Evolutionary conservation across 2,888 invertebrate genomes (phyloP), one percentile per base, ranked within the genome.

Genomic region (Neria commutata): DNA sequence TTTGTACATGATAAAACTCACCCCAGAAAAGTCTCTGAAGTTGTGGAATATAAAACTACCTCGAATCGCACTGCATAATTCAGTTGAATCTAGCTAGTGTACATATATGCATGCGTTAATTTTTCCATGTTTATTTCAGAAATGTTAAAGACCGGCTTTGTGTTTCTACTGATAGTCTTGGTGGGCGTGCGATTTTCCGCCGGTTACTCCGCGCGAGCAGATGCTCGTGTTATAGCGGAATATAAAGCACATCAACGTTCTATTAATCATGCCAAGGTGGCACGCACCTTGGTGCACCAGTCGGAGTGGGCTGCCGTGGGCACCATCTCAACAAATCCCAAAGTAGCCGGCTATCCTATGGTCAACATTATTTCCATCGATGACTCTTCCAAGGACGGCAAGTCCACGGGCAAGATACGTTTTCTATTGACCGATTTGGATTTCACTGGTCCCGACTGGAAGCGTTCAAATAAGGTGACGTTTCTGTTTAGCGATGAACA

Each of bases 281-380:
- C 79, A 0, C 69, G 82, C 1, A 63, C 70, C 19, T 54, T 82
- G 23, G 81, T 82, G 1, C 78, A 82, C 63, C 70, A 75, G 10
- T 72, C 78, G 1, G 69, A 74, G 46, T 82, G 82, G 82, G 75
- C 79, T 5, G 65, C 81, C 0, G 70, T 80, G 47, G 82, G 81
- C 19, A 81, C 73, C 34, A 74, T 82, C 48, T 82, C 82, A 2
- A 76, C 77, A 0, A 67, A 77, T 49, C 21, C 63, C 3, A 56
- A 62, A 34, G 68, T 80, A 11, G 60, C 70, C 8, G 76, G 72
- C 19, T 81, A 73, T 64, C 83, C 82, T 19, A 81, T 82, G 78
- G 82, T 82, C 1, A 82, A 81, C 65, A 71, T 82, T 5, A 74
- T 82, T n/a, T 76, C 83, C 1, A 69, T 80, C n/a, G 78, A 81